Percentiles rank a stretch among this genome's conserved stretches.
Evolutionary conservation across 2,888 invertebrate species (phyloP).

Genomic region (Aproaerema taeniolella): DNA sequence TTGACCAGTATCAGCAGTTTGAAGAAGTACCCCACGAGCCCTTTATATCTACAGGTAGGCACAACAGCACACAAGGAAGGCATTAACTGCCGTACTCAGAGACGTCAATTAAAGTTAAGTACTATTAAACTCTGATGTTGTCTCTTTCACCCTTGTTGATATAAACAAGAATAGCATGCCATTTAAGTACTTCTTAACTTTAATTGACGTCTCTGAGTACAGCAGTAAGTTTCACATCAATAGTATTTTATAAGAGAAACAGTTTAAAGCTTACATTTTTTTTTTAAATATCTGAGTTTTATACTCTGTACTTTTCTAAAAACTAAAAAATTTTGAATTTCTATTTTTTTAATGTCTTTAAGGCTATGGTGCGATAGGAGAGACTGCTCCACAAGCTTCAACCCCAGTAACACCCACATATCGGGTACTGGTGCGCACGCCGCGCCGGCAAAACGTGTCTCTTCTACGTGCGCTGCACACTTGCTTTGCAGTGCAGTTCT

Average conservation of each 20-base stretch:
- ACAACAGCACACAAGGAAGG: too few relatives aligned
- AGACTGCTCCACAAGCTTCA: constrained; percentile 44
- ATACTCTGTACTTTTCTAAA: not conserved
- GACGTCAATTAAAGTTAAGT: too few relatives aligned
- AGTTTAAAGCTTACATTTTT: not conserved
- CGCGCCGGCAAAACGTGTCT: constrained; percentile 66
- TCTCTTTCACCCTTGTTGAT: too few relatives aligned
- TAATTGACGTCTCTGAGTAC: not conserved
- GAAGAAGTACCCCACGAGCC: constrained; percentile 66
- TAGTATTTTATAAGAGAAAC: too few relatives aligned
- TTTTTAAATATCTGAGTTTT: not conserved
- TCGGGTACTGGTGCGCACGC: constrained; percentile 46
- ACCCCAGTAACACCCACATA: constrained; percentile 60
- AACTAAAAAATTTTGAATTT: not conserved
- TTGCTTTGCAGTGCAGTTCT: constrained; percentile 89
- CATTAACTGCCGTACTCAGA: too few relatives aligned
- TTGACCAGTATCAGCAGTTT: constrained; percentile 64
- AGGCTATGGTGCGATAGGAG: constrained; percentile 61
- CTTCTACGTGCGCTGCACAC: constrained; percentile 83
- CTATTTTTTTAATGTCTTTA: not conserved
- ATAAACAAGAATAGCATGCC: too few relatives aligned
- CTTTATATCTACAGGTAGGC: constrained; percentile 62
- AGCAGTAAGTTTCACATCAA: too few relatives aligned
- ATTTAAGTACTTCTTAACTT: too few relatives aligned
- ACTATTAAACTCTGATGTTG: too few relatives aligned